Conservation (phyloP, 2,113 vertebrate species). For the Hemibagrus wyckioides region DNA sequence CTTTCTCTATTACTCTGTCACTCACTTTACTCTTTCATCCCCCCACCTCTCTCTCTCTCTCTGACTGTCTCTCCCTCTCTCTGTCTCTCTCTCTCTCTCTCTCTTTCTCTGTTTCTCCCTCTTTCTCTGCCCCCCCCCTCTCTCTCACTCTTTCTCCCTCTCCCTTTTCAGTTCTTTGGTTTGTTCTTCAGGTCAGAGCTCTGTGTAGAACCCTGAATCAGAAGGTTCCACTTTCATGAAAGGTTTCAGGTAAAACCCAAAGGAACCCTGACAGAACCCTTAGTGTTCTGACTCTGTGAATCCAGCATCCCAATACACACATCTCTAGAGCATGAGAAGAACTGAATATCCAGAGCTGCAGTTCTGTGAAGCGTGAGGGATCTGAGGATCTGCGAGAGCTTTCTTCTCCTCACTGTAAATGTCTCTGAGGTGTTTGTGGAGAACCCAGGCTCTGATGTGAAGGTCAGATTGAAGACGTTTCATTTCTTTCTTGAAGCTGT, state of each 20-base stretch:
- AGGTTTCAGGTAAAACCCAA: not conserved
- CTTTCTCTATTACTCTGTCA: not conserved
- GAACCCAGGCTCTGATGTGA: not conserved
- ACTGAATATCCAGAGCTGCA: not conserved
- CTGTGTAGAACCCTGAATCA: not conserved
- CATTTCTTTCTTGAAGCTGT: constrained; percentile 19
- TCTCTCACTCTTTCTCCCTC: not conserved
- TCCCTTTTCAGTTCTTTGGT: not conserved
- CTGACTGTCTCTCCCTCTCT: not conserved
- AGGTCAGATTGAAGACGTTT: not conserved
- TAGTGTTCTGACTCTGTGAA: not conserved
- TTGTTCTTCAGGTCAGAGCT: not conserved
- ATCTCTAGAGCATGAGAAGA: not conserved
- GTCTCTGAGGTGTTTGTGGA: not conserved
- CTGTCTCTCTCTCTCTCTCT: not conserved
- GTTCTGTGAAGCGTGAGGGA: not conserved
- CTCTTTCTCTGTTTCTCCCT: not conserved
- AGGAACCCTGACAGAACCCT: not conserved
- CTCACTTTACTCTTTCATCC: not conserved
- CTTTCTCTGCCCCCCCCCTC: not conserved
- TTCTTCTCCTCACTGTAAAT: not conserved
- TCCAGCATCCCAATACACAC: not conserved
- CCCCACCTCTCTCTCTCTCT: not conserved
- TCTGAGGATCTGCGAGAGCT: not conserved
- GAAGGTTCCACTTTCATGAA: not conserved